Percentiles rank a stretch among this genome's conserved stretches.
Evolutionary conservation across 2,113 vertebrate species (phyloP).

Genomic region (Chlorodrepanis virens): DNA sequence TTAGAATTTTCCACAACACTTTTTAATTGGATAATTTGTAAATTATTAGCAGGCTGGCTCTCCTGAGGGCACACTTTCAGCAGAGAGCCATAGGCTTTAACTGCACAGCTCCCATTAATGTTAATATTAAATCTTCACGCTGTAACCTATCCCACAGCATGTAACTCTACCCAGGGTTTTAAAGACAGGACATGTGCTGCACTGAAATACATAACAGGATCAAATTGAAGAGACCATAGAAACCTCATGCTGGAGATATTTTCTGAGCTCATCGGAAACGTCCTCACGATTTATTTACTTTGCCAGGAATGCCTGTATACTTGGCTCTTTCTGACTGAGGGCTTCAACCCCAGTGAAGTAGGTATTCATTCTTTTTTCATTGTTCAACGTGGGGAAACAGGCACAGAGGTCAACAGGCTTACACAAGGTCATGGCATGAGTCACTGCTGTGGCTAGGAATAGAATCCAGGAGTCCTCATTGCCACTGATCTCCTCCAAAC

Average conservation of each 20-base stretch:
- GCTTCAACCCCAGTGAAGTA: background rate
- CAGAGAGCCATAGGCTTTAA: background rate
- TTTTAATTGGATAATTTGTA: background rate
- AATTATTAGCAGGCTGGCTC: background rate
- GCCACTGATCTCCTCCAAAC: background rate
- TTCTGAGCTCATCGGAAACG: background rate
- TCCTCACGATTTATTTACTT: slow-evolving; percentile 23
- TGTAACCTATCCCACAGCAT: slow-evolving; percentile 4
- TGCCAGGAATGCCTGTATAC: background rate
- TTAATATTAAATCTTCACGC: slow-evolving; percentile 5
- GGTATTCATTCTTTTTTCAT: background rate
- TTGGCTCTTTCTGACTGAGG: background rate
- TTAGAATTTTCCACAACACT: background rate
- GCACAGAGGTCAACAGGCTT: slow-evolving; percentile 34
- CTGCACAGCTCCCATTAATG: background rate
- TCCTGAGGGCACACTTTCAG: background rate
- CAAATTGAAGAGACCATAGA: background rate
- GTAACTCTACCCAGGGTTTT: slow-evolving; percentile 46
- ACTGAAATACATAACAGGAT: background rate
- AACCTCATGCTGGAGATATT: background rate
- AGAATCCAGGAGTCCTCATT: slow-evolving; percentile 18
- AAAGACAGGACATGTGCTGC: slow-evolving; percentile 43
- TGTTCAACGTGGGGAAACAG: background rate
- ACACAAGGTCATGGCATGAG: slow-evolving; percentile 9
- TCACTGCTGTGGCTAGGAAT: slow-evolving; percentile 18